Conservation (phyloP, 2,113 vertebrate species). For the Probosciger aterrimus region DNA sequence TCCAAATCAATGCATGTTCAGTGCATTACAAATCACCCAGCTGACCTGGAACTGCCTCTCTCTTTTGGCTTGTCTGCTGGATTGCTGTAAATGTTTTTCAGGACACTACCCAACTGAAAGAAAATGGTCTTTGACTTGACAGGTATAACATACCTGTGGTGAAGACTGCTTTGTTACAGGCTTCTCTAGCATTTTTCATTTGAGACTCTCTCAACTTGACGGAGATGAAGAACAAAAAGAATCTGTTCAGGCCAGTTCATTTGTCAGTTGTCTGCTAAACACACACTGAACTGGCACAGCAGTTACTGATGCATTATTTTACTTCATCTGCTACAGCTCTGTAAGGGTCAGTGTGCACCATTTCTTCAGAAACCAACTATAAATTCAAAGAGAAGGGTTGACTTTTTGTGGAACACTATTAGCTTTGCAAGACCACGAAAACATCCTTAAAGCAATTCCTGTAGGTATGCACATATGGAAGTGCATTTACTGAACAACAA, state of each 20-base stretch:
- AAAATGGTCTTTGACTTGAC: neutral
- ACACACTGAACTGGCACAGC: fast-evolving
- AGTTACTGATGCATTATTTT: neutral
- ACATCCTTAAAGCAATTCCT: neutral
- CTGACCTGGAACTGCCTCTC: neutral
- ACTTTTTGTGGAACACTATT: neutral
- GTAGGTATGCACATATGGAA: fast-evolving
- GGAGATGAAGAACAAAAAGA: neutral
- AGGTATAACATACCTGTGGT: neutral
- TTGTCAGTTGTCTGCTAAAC: neutral
- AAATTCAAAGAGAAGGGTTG: neutral
- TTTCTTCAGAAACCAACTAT: neutral
- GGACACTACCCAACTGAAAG: neutral
- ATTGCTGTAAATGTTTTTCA: neutral
- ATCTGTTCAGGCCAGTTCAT: neutral
- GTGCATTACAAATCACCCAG: neutral
- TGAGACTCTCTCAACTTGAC: neutral
- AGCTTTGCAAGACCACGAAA: neutral
- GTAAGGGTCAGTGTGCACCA: neutral
- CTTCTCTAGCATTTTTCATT: neutral
- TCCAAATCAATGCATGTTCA: neutral
- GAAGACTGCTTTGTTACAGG: neutral
- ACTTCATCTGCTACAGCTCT: neutral
- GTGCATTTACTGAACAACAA: neutral
- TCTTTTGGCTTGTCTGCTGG: neutral